Evolutionary conservation across 2,113 vertebrate genomes (phyloP), one percentile per base, ranked within the genome.

Genomic region (Rhinolophus ferrumequinum): DNA sequence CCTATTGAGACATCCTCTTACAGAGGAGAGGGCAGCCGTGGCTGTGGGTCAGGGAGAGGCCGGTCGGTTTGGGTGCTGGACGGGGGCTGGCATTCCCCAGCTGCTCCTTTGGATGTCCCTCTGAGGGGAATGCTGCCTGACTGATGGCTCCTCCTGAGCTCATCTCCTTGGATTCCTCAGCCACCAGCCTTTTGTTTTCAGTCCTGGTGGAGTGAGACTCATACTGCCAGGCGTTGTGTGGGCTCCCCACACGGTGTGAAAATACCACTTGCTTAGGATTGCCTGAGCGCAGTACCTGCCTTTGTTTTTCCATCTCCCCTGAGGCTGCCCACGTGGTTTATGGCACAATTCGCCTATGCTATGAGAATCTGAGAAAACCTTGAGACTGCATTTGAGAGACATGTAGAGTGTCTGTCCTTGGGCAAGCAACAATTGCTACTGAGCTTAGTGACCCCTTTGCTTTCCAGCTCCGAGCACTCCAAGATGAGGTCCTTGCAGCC

Each of bases 191-290:
- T 91, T 93, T 90, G 96, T 94, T 77, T 93, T 76, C 75, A 96
- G 69, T 94, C 95, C 92, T 58, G 52, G 96, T 80, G 58, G 96
- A 97, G 90, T 96, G 96, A 98, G 96, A 83, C 16, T 97, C 98
- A 93, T 58, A 92, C 95, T 88, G 88, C 98, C 98, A 97, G 98
- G 97, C 83, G 96, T 97, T 98, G 98, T 98, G 98, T 97, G 97
- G 97, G 96, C 97, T 98, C 97, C 91, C 41, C 58, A 96, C 80
- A 90, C 67, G 77, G 94, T 95, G 96, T 92, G 97, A 97, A 97
- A 96, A 97, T 97, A 95, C 92, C 98, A 96, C 98, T 98, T 97
- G 95, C 96, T 98, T 38, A 26, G 54, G 97, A 97, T 86, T 67
- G 73, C 97, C 97, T 93, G 96, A 58, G 77, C 72, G 72, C 86